Percentiles rank a stretch among this genome's conserved stretches.
Evolutionary conservation across 2,797 vertebrate genomes (phyloP).

Genomic region (Salmo trutta): DNA sequence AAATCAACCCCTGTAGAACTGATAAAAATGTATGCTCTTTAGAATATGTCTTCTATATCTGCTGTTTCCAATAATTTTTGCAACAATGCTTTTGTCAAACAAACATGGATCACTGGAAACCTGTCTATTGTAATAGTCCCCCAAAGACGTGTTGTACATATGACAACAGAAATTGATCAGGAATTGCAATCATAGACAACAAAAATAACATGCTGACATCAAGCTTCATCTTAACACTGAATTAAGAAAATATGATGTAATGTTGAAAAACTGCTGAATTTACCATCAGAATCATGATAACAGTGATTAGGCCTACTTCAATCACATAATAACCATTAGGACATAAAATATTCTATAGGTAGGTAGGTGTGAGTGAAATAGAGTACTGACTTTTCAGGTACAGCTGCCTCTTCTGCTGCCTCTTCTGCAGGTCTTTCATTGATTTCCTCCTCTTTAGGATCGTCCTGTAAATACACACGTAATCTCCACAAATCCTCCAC

Average conservation of each 20-base stretch:
- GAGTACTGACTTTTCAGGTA: constrained; percentile 25
- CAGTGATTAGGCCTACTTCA: not conserved
- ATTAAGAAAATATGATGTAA: no score
- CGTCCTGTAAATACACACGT: constrained; percentile 14
- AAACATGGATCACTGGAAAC: constrained; percentile 18
- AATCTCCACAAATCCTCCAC: not conserved
- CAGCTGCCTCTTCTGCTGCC: not conserved
- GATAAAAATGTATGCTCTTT: no score
- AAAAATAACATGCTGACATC: not conserved
- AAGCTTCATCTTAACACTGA: not conserved
- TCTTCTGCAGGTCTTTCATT: constrained; percentile 2
- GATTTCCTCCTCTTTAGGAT: constrained; percentile 7
- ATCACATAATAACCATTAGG: not conserved
- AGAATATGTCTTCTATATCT: no score
- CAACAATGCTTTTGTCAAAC: not conserved
- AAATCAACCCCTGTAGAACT: no score
- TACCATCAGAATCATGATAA: not conserved
- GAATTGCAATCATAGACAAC: not conserved
- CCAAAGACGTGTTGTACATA: no score
- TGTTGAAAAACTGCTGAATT: not conserved
- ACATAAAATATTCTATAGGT: not conserved
- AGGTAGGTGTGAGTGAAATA: not conserved
- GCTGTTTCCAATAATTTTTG: no score
- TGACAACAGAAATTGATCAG: not conserved
- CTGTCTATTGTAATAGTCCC: not conserved